Evolutionary conservation across 2,888 invertebrate genomes (phyloP).

Genomic region (Galeruca laticollis): DNA sequence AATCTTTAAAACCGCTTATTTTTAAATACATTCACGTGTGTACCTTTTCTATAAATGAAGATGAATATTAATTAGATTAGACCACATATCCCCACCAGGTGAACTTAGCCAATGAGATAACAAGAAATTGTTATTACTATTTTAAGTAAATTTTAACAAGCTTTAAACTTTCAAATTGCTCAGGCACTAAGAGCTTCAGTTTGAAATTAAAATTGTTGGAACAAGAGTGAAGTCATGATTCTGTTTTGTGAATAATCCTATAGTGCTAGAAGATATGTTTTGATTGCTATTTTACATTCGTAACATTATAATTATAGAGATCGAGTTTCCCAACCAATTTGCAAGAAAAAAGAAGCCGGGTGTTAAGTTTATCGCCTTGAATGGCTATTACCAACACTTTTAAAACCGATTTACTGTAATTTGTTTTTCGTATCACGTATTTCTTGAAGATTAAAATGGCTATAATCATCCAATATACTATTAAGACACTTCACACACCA

Average conservation of each 20-base stretch:
- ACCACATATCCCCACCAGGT: no score
- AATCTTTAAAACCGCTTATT: no score
- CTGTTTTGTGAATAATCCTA: neutral
- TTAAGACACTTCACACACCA: slow-evolving; percentile 13
- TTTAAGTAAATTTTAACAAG: no score
- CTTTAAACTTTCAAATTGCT: no score
- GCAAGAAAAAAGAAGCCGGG: slow-evolving; percentile 9
- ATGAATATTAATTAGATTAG: no score
- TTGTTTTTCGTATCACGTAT: slow-evolving; percentile 15
- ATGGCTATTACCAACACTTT: slow-evolving; percentile 14
- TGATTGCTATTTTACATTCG: neutral
- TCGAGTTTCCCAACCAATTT: slow-evolving; percentile 8
- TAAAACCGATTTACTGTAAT: slow-evolving; percentile 1
- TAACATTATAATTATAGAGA: slow-evolving; percentile 9
- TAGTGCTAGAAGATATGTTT: neutral
- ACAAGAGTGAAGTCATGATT: neutral
- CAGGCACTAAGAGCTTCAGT: no score
- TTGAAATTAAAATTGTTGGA: no score
- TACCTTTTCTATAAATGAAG: no score
- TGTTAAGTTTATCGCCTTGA: slow-evolving; percentile 5
- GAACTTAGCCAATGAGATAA: no score
- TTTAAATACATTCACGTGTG: no score
- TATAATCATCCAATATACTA: slow-evolving; percentile 9
- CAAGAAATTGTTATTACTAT: no score
- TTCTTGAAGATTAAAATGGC: slow-evolving; percentile 1